A percentile compares a stretch with the other conserved stretches of the same genome.
These are phyloP conservation scores for Choristoneura fumiferana DNA, from an alignment of 1,140 invertebrate species.

Conservation along the genomic window DNA sequence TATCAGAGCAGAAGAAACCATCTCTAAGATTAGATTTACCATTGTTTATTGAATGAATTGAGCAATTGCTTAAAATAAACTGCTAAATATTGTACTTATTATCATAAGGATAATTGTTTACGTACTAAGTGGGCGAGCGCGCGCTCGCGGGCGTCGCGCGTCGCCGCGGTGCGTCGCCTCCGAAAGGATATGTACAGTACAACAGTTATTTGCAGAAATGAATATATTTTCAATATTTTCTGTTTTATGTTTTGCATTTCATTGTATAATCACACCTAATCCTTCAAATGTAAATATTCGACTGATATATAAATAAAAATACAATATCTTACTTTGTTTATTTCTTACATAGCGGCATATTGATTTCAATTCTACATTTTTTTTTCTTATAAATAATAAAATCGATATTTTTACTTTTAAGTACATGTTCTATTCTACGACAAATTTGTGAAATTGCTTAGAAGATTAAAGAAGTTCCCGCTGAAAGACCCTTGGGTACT, in stretches of 20 bases:
- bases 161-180: neutral
- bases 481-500: no score
- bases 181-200: neutral
- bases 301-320: constrained; percentile 16
- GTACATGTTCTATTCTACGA: constrained; percentile 77
- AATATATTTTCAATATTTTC: constrained; percentile 20
- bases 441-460: constrained; percentile 39
- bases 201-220: constrained; percentile 7
- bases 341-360: constrained; percentile 21
- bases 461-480: constrained; percentile 38
- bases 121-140: constrained; percentile 17
- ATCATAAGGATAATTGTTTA: constrained; percentile 56
- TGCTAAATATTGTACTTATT: constrained; percentile 64
- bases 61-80: constrained; percentile 72
- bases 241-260: neutral
- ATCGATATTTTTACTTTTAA: constrained; percentile 55
- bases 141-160: neutral
- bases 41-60: constrained; percentile 41
- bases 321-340: constrained; percentile 20
- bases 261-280: constrained; percentile 15
- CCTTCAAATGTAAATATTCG: constrained; percentile 1
- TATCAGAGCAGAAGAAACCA: neutral
- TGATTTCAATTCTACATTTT: constrained; percentile 36
- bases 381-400: constrained; percentile 67
- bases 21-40: constrained; percentile 3